phyloP scores from a whole-genome alignment of 2,797 vertebrate genomes.

The Ctenopoma multispine region DNA sequence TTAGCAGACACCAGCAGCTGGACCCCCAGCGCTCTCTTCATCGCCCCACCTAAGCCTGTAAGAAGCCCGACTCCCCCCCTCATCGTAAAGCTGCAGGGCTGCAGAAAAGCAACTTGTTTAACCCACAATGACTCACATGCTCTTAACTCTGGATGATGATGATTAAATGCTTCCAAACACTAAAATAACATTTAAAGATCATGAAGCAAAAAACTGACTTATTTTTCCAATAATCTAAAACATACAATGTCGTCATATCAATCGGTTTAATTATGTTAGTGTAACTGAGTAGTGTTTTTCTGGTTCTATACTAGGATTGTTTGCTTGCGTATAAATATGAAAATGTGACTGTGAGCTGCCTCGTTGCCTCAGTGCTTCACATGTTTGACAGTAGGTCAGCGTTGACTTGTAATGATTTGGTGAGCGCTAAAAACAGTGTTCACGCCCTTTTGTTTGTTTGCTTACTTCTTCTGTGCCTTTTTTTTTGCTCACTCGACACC shows the following conservation, averaged over 20 bases:
- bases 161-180: slow-evolving; percentile 40
- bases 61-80: slow-evolving; percentile 67
- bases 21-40: slow-evolving; percentile 21
- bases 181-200: slow-evolving; percentile 30
- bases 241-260: slow-evolving; percentile 17
- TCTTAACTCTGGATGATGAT: slow-evolving; percentile 18
- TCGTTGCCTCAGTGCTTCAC: slow-evolving; percentile 45
- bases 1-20: slow-evolving; percentile 71
- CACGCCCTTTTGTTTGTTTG: slow-evolving; percentile 21
- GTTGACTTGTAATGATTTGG: slow-evolving; percentile 62
- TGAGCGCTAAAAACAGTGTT: slow-evolving; percentile 30
- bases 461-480: slow-evolving; percentile 72
- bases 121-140: background rate
- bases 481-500: slow-evolving; percentile 46
- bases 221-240: slow-evolving; percentile 28
- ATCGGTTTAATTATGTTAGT: slow-evolving; percentile 46
- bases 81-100: slow-evolving; percentile 61
- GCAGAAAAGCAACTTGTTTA: slow-evolving; percentile 70
- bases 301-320: slow-evolving; percentile 37
- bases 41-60: slow-evolving; percentile 54
- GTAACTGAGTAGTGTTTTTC: slow-evolving; percentile 47
- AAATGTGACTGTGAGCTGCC: slow-evolving; percentile 53
- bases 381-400: slow-evolving; percentile 67
- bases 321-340: slow-evolving; percentile 61
- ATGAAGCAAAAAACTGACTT: slow-evolving; percentile 12